Base-by-base conservation (phyloP, 2,797 vertebrate genomes). In the Rhinoraja longicauda region DNA sequence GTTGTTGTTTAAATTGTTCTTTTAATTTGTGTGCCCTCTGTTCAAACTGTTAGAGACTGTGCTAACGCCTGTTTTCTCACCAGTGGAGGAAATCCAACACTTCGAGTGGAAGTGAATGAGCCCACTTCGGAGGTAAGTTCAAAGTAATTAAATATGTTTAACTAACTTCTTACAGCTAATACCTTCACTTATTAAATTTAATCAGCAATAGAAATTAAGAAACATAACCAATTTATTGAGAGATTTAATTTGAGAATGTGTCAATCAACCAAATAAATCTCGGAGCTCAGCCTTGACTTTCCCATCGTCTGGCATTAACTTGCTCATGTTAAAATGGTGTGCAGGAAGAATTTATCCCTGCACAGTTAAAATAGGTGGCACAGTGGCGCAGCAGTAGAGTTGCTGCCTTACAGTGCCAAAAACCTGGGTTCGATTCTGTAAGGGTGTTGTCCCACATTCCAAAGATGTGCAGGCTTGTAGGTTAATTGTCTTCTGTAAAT, bases 41-140 rank as follows among this genome's bases (percentile, higher is more conserved):
- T 88, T 88, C 19, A 4, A 62, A 62, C 29, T 13, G 17, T 7
- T n/a, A 26, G 84, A 8, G 84, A 8, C 88, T 72, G 21, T 32
- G 21, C 36, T 72, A 75, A 92, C 90, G 39, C 24, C 95, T 95
- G 53, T 93, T 96, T 95, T 94, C 57, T 94, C 93, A 97, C 97
- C 94, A 96, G 96, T 82, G 98, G 98, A 96, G 97, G 97, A 94
- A 98, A 98, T 94, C 98, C 98, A 93, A 96, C 99, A 95, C 98
- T 99, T 96, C 98, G 99, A 95, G 99, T 99, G 95, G 99, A 99
- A 97, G 98, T 99, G 94, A 92, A 92, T 75, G 98, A 99, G 95
- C 98, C 98, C 86, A 99, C 98, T 90, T 99, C 98, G 0, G 99
- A 99, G 94, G 99, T 99, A 95, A 98, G 96, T 94, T 0, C 7